Percentiles rank a stretch among this genome's conserved stretches.
phyloP scores from a whole-genome alignment of 2,797 vertebrate genomes.

The Acanthopagrus latus region DNA sequence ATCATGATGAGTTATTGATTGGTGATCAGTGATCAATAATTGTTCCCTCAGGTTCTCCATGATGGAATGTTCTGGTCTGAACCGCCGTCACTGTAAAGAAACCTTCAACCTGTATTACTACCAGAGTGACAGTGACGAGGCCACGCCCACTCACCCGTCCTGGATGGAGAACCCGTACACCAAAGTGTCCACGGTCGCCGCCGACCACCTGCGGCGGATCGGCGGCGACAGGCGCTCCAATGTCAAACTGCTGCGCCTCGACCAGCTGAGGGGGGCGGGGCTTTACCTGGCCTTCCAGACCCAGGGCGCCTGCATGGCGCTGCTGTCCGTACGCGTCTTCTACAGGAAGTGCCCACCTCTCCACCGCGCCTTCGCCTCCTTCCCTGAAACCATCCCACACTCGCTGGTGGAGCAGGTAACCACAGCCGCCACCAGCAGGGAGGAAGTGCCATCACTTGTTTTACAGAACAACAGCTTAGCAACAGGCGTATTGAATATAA shows the following conservation, averaged over 20 bases:
- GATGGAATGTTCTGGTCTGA: slow-evolving; percentile 88
- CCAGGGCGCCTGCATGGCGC: slow-evolving; percentile 91
- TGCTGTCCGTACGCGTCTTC: slow-evolving; percentile 88
- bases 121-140: slow-evolving; percentile 82
- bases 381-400: slow-evolving; percentile 88
- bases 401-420: slow-evolving; percentile 87
- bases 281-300: slow-evolving; percentile 92
- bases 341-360: slow-evolving; percentile 87
- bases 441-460: not conserved
- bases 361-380: slow-evolving; percentile 83
- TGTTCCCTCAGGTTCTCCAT: slow-evolving; percentile 84
- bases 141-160: slow-evolving; percentile 82
- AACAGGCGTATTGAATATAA: not conserved
- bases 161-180: slow-evolving; percentile 93
- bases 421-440: not conserved
- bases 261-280: slow-evolving; percentile 79
- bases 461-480: not conserved
- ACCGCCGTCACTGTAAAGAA: slow-evolving; percentile 87
- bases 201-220: slow-evolving; percentile 85
- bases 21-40: not conserved
- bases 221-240: slow-evolving; percentile 84
- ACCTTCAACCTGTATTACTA: slow-evolving; percentile 90
- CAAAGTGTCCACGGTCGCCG: slow-evolving; percentile 89
- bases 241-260: slow-evolving; percentile 86
- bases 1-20: not conserved